Evolutionary conservation across 2,797 vertebrate genomes (phyloP), one percentile per base, ranked within the genome.

Genomic region (Cossypha dichroa): DNA sequence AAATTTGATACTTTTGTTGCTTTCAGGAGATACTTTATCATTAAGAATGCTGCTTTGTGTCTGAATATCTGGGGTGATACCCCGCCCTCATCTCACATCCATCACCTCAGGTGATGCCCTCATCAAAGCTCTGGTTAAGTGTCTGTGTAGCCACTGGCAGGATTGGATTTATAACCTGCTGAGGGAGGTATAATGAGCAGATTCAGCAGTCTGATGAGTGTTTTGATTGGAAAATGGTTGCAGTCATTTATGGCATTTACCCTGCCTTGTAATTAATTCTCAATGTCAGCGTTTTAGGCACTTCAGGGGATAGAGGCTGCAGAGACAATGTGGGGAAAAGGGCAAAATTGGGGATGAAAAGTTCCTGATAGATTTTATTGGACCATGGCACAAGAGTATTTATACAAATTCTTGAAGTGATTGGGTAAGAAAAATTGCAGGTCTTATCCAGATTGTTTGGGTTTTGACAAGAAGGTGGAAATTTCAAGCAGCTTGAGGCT

Each of bases 351-450:
- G 45, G 38, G 10, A 9, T 58, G 73, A 46, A 34, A 15, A 23
- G 4, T 33, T 73, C 26, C 51, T 52, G n/a, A 3, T 31, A 26
- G 41, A 11, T 85, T 49, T 60, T 67, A 8, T 72, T 62, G 88
- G 19, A 14, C 34, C 2, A 0, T 2, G 1, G 12, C 46, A 52
- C 8, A 6, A 8, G 48, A 25, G 6, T 18, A 11, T 85, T 90
- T 58, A 21, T 90, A 26, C 5, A 36, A 6, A 28, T 82, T 62
- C 34, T 33, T 33, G 29, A 51, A 28, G n/a, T 15, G 22, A 51
- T 56, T 36, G 16, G 60, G 78, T 26, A 2, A 58, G 67, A 40
- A 82, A 40, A 31, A 73, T 46, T 23, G 16, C 52, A 48, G 51
- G 34, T 17, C 11, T 79, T 76, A 13, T 0, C 33, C 72, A 14